phyloP scores from a whole-genome alignment of 2,113 vertebrate species.

The Theristicus caerulescens region DNA sequence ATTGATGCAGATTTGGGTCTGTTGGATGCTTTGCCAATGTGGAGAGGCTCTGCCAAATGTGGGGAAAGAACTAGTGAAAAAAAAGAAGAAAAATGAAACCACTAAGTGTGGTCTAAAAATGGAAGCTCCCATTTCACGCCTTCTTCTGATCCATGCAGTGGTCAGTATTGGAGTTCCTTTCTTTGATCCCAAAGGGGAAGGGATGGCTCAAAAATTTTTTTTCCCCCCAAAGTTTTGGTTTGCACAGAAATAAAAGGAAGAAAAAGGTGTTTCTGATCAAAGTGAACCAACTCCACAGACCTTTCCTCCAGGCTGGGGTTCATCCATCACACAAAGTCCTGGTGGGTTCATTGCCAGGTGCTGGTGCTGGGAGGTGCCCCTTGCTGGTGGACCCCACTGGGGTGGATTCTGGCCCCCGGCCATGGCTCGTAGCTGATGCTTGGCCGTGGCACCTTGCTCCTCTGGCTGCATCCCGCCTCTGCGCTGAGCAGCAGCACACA shows the following conservation, averaged over 20 bases:
- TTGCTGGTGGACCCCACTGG: not conserved
- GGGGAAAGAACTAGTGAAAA: not conserved
- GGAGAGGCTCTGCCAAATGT: not conserved
- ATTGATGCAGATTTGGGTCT: not conserved
- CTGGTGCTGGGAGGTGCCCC: not conserved
- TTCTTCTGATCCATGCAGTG: not conserved
- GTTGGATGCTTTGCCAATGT: not conserved
- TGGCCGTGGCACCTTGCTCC: not conserved
- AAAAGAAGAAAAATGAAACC: not conserved
- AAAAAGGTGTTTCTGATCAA: not conserved
- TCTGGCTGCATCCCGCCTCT: not conserved
- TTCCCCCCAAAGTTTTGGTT: not conserved
- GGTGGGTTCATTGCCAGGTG: not conserved
- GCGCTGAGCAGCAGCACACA: rapidly evolving
- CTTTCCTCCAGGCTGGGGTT: not conserved
- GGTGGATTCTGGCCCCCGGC: not conserved
- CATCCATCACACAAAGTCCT: not conserved
- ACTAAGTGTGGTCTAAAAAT: not conserved
- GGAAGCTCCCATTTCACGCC: not conserved
- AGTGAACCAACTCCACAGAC: not conserved
- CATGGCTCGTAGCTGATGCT: not conserved
- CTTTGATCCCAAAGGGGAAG: not conserved
- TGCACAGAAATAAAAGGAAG: not conserved
- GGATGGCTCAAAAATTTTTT: not conserved
- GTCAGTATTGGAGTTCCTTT: not conserved